Evolutionary conservation across 2,113 vertebrate species (phyloP), one percentile per base, ranked within the genome.

Genomic region (Verasper variegatus): DNA sequence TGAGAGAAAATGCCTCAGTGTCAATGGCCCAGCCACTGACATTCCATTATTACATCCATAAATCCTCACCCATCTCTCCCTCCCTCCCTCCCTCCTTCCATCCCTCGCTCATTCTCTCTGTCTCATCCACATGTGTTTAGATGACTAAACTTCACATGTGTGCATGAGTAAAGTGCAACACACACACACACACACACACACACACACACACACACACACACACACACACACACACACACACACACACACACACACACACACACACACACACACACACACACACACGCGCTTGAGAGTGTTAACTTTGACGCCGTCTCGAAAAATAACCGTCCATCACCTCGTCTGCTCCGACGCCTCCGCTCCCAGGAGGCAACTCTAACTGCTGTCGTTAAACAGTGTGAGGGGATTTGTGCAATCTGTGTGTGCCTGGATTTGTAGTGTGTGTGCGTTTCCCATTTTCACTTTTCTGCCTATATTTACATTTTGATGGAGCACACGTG

Each of bases 31-130:
- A 68, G 81, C 64, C 86, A 81, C 87, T 81, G 84, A 86, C 83
- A 85, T 90, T 84, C 86, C 85, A 91, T 91, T 92, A 93, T 91
- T 93, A 88, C 79, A 79, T 55, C 85, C 81, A 93, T 92, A 92
- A 93, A 91, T 93, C 90, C 86, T 89, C 23, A 23, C 75, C 27
- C 71, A 5, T 59, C 67, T 35, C 60, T 9, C 54, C 61, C 74
- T 45, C 51, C 55, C 31, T 27, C 63, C 4, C 3, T 31, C 51
- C 55, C 31, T 27, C 59, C 4, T 8, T 9, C 55, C 13, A 12
- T 40, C 15, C 15, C 35, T 47, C 66, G 21, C 8, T 55, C 59
- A n/a, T 20, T 23, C 42, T 42, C 67, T 57, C 27, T 21, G 17
- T 57, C 59, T 71, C 78, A n/a, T 8, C 21, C 74, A 51, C 76